phyloP scores from a whole-genome alignment of 1,140 invertebrate species.

The Gonatopus flavifemur region DNA sequence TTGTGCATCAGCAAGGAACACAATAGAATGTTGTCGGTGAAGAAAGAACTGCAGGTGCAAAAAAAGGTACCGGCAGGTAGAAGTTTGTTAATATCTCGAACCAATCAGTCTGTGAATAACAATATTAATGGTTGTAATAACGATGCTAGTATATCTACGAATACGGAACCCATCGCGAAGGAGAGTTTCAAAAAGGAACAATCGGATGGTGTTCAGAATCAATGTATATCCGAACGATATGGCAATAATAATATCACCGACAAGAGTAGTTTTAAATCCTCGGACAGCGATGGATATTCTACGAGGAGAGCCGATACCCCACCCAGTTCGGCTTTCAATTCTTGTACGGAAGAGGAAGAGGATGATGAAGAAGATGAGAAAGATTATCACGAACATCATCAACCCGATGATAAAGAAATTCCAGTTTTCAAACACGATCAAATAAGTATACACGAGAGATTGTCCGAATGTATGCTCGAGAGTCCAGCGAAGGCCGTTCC shows the following conservation, averaged over 20 bases:
- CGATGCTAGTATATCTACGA: too few species aligned
- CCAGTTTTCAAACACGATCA: slow-evolving; percentile 48
- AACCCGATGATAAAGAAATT: slow-evolving; percentile 18
- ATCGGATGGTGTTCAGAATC: background rate
- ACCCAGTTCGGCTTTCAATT: slow-evolving; percentile 23
- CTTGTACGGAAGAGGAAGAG: slow-evolving; percentile 25
- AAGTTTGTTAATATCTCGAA: slow-evolving; percentile 42
- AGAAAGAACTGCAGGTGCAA: slow-evolving; percentile 29
- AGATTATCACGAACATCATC: too few species aligned
- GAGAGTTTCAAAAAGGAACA: too few species aligned
- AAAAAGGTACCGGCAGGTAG: slow-evolving; percentile 40
- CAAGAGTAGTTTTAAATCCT: slow-evolving; percentile 18
- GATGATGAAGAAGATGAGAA: slow-evolving; percentile 30
- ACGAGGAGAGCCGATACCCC: slow-evolving; percentile 46
- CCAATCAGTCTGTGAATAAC: slow-evolving; percentile 1
- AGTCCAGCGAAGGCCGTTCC: slow-evolving; percentile 31
- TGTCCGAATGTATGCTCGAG: slow-evolving; percentile 38
- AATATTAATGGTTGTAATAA: slow-evolving; percentile 14
- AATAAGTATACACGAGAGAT: slow-evolving; percentile 40
- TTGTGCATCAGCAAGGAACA: slow-evolving; percentile 61
- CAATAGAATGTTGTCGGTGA: slow-evolving; percentile 39
- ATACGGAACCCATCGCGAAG: too few species aligned
- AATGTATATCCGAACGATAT: background rate
- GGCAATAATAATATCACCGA: slow-evolving; percentile 2
- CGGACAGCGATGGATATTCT: slow-evolving; percentile 45